phyloP scores from a whole-genome alignment of 2,888 invertebrate species.

The Hydropsyche betteni region DNA sequence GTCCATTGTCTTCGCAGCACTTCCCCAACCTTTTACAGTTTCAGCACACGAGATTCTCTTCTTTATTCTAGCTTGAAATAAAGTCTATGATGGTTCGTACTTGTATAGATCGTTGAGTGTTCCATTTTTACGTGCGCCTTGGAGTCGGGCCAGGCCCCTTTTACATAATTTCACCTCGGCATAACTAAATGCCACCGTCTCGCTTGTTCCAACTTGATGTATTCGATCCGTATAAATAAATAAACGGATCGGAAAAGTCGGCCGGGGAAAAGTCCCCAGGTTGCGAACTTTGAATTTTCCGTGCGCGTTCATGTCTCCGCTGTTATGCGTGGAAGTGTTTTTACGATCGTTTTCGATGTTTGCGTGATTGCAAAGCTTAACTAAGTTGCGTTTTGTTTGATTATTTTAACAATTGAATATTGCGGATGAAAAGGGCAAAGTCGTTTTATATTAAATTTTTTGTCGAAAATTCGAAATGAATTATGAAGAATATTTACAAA shows the following conservation, averaged over 20 bases:
- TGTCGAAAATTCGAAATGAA: too few species aligned
- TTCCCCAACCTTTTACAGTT: too few species aligned
- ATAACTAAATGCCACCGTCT: conserved; percentile 39
- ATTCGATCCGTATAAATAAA: conserved; percentile 28
- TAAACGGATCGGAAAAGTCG: conserved; percentile 9
- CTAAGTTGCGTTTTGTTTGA: too few species aligned
- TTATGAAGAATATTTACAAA: too few species aligned
- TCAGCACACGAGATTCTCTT: too few species aligned
- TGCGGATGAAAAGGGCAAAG: too few species aligned
- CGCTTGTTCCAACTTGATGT: conserved; percentile 31
- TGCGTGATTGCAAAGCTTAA: too few species aligned
- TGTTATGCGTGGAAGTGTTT: background rate
- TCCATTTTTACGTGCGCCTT: conserved; percentile 44
- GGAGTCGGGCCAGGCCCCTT: conserved; percentile 43
- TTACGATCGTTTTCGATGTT: too few species aligned
- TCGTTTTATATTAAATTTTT: too few species aligned
- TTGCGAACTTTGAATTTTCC: conserved; percentile 3
- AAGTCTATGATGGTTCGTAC: background rate
- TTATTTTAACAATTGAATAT: too few species aligned
- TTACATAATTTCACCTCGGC: conserved; percentile 44
- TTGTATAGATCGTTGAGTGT: conserved; percentile 22
- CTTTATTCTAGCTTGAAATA: background rate
- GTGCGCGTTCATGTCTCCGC: background rate
- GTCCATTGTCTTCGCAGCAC: too few species aligned
- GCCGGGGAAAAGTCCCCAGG: background rate